Conservation (phyloP, 2,113 vertebrate species). For the Pogonocichla stellata region DNA sequence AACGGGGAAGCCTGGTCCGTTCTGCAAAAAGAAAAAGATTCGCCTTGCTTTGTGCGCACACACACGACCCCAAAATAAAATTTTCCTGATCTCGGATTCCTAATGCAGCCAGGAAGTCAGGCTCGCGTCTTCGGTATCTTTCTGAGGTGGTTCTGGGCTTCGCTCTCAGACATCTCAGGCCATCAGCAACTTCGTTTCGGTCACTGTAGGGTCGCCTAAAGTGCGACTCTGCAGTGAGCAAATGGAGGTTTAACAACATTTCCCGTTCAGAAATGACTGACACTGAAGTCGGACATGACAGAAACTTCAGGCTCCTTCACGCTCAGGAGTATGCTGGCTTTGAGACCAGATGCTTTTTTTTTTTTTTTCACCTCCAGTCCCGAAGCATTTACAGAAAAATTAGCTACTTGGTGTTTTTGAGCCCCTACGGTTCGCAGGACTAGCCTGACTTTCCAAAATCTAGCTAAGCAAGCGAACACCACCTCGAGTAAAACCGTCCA, state of each 20-base stretch:
- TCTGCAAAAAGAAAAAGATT: background rate
- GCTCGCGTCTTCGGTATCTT: background rate
- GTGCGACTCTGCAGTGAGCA: background rate
- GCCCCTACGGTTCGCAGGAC: background rate
- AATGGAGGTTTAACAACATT: background rate
- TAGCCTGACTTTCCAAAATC: background rate
- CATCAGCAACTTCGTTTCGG: background rate
- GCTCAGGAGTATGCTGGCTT: background rate
- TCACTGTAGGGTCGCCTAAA: background rate
- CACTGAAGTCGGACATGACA: background rate
- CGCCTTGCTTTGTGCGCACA: background rate
- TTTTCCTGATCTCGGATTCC: background rate
- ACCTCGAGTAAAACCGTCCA: background rate
- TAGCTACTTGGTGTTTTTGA: background rate
- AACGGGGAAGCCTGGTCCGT: background rate
- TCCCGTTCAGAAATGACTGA: background rate
- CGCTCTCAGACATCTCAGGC: background rate
- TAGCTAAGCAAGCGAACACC: background rate
- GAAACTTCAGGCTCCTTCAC: background rate
- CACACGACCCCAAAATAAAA: background rate
- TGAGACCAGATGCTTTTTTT: background rate
- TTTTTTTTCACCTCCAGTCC: background rate
- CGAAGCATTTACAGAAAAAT: background rate
- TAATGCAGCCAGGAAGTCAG: background rate
- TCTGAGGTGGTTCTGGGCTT: background rate